Evolutionary conservation across 2,888 invertebrate genomes (phyloP).

Genomic region (Periphyllus acericola): DNA sequence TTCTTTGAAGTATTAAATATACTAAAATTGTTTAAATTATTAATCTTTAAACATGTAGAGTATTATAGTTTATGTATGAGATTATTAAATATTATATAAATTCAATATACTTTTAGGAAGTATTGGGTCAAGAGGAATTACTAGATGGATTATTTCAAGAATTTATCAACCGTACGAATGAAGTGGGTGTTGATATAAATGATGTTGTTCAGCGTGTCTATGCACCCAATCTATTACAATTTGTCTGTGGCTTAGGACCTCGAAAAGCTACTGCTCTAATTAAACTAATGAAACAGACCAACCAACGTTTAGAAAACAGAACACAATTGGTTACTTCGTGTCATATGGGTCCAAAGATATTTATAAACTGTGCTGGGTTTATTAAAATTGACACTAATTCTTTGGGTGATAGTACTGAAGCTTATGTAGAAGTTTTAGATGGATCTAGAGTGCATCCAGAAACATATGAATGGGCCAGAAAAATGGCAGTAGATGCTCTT

Average conservation of each 20-base stretch:
- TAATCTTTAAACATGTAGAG: too few species aligned
- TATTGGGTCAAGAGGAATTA: constrained; percentile 84
- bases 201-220: constrained; percentile 89
- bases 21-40: too few species aligned
- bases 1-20: too few species aligned
- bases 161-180: constrained; percentile 83
- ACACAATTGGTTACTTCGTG: constrained; percentile 95
- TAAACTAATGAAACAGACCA: constrained; percentile 88
- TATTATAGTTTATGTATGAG: too few species aligned
- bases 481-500: constrained; percentile 99
- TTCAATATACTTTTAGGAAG: constrained; percentile 70
- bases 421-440: constrained; percentile 94
- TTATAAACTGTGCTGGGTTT: constrained; percentile 98
- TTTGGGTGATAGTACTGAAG: constrained; percentile 91
- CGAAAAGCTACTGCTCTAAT: constrained; percentile 87
- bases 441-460: constrained; percentile 99
- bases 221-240: constrained; percentile 90
- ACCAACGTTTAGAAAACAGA: constrained; percentile 91
- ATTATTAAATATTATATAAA: too few species aligned
- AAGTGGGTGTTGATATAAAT: constrained; percentile 98
- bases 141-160: constrained; percentile 87
- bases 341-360: constrained; percentile 98
- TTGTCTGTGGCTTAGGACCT: constrained; percentile 96
- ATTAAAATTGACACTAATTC: constrained; percentile 98
- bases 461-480: constrained; percentile 99